Conservation (phyloP, 2,113 vertebrate species). For the Aphelocoma coerulescens region DNA sequence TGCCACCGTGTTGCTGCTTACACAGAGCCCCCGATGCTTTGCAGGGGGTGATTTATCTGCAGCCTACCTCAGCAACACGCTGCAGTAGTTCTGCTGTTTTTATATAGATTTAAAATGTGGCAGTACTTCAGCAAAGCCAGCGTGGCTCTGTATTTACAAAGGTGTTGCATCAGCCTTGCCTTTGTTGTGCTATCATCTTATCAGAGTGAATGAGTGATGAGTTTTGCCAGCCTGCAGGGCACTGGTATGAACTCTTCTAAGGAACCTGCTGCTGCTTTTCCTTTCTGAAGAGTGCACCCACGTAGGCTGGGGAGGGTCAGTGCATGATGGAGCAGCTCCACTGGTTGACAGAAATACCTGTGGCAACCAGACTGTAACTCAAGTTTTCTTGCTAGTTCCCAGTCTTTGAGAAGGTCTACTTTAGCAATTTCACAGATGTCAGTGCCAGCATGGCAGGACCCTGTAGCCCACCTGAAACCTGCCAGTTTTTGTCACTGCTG, state of each 20-base stretch:
- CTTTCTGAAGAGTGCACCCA: not conserved
- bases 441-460: not conserved
- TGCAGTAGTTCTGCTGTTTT: not conserved
- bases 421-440: not conserved
- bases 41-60: not conserved
- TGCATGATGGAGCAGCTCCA: not conserved
- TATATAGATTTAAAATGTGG: not conserved
- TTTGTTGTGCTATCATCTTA: conserved; percentile 11
- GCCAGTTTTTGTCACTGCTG: not conserved
- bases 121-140: not conserved
- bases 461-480: not conserved
- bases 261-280: not conserved
- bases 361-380: not conserved
- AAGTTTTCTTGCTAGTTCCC: not conserved
- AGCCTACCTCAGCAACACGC: not conserved
- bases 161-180: not conserved
- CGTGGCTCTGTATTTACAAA: not conserved
- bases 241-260: not conserved
- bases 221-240: not conserved
- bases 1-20: not conserved
- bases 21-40: not conserved
- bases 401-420: not conserved
- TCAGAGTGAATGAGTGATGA: not conserved
- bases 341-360: not conserved
- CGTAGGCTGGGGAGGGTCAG: not conserved